Evolutionary conservation across 2,113 vertebrate species (phyloP).

Genomic region (Rhizomys pruinosus): DNA sequence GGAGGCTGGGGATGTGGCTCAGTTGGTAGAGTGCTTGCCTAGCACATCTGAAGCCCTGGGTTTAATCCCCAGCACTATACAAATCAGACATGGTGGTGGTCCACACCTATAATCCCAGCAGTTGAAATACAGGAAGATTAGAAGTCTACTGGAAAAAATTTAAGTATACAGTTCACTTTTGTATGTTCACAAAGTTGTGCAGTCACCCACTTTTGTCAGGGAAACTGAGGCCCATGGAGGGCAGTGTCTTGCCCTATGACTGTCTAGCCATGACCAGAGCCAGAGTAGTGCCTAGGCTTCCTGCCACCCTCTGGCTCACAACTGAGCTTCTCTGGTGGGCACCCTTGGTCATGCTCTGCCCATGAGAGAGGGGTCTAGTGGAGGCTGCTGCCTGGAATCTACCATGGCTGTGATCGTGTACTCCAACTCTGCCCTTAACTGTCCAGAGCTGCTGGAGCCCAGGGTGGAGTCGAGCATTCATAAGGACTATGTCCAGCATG

Average conservation of each 20-base stretch:
- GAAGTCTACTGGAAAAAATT: no score
- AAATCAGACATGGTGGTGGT: no score
- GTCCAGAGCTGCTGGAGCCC: background rate
- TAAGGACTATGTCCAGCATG: background rate
- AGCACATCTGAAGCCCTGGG: no score
- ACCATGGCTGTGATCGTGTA: background rate
- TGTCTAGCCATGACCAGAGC: background rate
- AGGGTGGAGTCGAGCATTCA: background rate
- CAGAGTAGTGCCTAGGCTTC: background rate
- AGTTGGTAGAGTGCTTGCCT: background rate
- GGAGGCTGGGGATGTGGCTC: background rate
- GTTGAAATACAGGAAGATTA: no score
- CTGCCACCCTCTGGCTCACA: background rate
- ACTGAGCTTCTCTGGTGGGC: background rate
- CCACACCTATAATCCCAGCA: no score
- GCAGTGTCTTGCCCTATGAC: background rate
- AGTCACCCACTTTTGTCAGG: background rate
- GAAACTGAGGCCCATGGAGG: slow-evolving; percentile 4
- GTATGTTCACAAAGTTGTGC: background rate
- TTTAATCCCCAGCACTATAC: no score
- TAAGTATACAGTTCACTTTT: slow-evolving; percentile 1
- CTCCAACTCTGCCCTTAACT: background rate
- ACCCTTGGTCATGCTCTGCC: background rate
- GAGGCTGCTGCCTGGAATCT: background rate
- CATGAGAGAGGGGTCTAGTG: background rate